Evolutionary conservation across 2,888 invertebrate genomes (phyloP), one percentile per base, ranked within the genome.

Genomic region (Copidosoma aretas): DNA sequence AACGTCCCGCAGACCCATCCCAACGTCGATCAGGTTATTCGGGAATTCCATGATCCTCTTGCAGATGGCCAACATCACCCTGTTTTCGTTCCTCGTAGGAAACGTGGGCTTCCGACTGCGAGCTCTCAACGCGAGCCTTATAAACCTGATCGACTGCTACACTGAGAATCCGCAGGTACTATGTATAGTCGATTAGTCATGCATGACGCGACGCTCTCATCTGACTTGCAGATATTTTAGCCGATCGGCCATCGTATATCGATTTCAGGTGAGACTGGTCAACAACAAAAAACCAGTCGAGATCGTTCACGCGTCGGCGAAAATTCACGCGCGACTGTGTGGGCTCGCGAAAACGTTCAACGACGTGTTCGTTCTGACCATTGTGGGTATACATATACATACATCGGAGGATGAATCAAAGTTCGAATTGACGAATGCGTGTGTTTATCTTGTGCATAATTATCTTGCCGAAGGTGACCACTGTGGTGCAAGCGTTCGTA

Each of bases 311-410:
- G 21, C 54, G 10, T 52, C 64, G n/a, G 60, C 64, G 8, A 64
- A 61, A n/a, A 39, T 61, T 2, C 70, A 71, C 49, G 61, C 61
- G 14, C 19, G 53, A 24, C 64, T 71, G 5, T 71, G 67, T 15
- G 21, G 14, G 1, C 49, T 58, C 19, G 64, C 64, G 10, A 60
- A 54, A 54, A 24, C 10, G 3, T 43, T 67, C 2, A 71, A 58
- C 25, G 22, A 1, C 14, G 52, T 21, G 14, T 71, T 71, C 22
- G 25, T 22, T 14, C 17, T 67, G 17, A 60, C 43, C 17, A 43
- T 67, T 41, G 70, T 70, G 66, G 12, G 43, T 32, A 24, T 56
- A 15, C 15, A n/a, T n/a, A n/a, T 10, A n/a, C 8, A 24, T 24
- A n/a, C 3, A 1, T 4, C 2, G 46, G n/a, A 60, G 10, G 12